Conservation (phyloP, 2,888 invertebrate species). For the Cheilosia grossa region DNA sequence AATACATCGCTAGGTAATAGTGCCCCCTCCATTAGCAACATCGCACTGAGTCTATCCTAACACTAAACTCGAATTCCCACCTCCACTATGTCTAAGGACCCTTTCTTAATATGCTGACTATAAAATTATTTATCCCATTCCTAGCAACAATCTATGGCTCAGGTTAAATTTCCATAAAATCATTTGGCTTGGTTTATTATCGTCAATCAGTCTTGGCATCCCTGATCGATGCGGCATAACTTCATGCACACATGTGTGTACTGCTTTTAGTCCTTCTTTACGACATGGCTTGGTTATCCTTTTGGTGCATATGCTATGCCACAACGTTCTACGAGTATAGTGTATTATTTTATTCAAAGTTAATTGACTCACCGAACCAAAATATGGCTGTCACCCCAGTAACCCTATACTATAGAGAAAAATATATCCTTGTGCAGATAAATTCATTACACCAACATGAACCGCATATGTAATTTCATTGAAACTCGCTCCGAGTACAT, state of each 20-base stretch:
- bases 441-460: slow-evolving; percentile 37
- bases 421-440: slow-evolving; percentile 14
- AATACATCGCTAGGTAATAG: no score
- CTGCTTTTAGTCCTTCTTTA: not conserved
- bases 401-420: not conserved
- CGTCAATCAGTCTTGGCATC: not conserved
- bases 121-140: no score
- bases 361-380: slow-evolving; percentile 27
- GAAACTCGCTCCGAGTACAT: slow-evolving; percentile 40
- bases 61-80: no score
- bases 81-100: no score
- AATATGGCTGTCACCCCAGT: slow-evolving; percentile 2
- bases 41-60: no score
- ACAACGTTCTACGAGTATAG: not conserved
- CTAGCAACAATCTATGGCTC: no score
- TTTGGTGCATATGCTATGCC: not conserved
- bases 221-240: not conserved
- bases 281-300: not conserved
- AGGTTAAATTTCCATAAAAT: not conserved
- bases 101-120: no score
- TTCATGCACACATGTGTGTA: not conserved
- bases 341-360: not conserved
- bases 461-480: slow-evolving; percentile 51
- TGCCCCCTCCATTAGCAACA: no score
- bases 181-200: not conserved